A percentile compares a stretch with the other conserved stretches of the same genome.
Evolutionary conservation across 1,140 invertebrate genomes (phyloP).

Genomic region (Calephelis nemesis): DNA sequence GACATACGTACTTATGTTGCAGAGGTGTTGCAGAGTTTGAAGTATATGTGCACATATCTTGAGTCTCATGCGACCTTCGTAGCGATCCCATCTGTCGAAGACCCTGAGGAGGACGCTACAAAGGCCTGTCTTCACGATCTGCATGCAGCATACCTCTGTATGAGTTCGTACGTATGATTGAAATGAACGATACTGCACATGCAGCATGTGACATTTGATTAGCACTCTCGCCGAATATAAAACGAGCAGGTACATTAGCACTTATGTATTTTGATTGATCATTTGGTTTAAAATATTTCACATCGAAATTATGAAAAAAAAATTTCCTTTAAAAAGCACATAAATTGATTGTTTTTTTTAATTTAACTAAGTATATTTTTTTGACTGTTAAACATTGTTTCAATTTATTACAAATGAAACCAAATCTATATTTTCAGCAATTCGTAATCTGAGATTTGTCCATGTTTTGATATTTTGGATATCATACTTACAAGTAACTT

Average conservation of each 20-base stretch:
- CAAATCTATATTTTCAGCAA: no score
- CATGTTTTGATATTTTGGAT: no score
- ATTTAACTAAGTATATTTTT: no score
- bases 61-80: slow-evolving; percentile 82
- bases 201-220: slow-evolving; percentile 7
- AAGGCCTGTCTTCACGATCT: slow-evolving; percentile 82
- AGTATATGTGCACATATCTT: slow-evolving; percentile 82
- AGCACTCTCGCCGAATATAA: background rate
- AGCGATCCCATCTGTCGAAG: slow-evolving; percentile 84
- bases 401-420: no score
- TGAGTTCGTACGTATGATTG: slow-evolving; percentile 59
- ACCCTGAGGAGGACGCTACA: slow-evolving; percentile 80
- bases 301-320: no score
- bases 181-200: slow-evolving; percentile 26
- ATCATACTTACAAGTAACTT: no score
- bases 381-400: no score
- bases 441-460: no score
- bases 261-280: background rate
- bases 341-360: no score
- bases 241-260: background rate
- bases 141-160: slow-evolving; percentile 81
- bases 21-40: slow-evolving; percentile 82
- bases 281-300: no score
- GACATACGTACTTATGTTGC: slow-evolving; percentile 81
- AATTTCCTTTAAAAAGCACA: no score